These are phyloP conservation scores for Riparia riparia DNA, from an alignment of 2,113 vertebrate species.

Conservation along the genomic window DNA sequence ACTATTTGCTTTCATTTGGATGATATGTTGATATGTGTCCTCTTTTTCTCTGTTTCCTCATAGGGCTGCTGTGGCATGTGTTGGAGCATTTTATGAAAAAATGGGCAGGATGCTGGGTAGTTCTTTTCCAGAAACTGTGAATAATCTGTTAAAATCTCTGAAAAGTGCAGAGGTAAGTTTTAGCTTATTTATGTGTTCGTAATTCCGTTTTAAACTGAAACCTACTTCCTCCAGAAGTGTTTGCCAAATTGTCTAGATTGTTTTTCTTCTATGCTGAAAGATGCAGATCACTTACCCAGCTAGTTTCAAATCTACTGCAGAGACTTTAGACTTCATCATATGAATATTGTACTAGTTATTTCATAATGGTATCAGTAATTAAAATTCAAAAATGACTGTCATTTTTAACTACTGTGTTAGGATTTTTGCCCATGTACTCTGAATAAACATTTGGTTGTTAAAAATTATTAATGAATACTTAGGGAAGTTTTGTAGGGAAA, in stretches of 20 bases:
- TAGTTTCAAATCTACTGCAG: background rate
- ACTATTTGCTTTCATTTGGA: background rate
- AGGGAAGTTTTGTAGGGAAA: background rate
- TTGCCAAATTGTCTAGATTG: background rate
- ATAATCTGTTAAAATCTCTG: slow-evolving; percentile 95
- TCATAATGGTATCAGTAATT: background rate
- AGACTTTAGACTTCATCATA: background rate
- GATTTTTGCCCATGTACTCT: background rate
- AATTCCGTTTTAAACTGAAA: background rate
- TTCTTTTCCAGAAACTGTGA: slow-evolving; percentile 97
- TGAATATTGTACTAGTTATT: background rate
- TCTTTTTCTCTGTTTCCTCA: background rate
- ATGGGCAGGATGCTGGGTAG: slow-evolving; percentile 98
- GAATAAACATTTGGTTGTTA: background rate
- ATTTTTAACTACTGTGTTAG: background rate
- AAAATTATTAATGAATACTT: background rate
- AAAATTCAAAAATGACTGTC: background rate
- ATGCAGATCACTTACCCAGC: background rate
- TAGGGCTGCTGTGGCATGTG: slow-evolving; percentile 96
- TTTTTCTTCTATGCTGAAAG: background rate
- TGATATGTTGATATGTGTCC: background rate
- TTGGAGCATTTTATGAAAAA: slow-evolving; percentile 98
- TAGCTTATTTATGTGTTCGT: background rate
- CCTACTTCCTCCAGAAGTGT: background rate
- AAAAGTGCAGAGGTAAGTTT: slow-evolving; percentile 93